Percentiles rank a stretch among this genome's conserved stretches.
These are phyloP conservation scores for Hypomesus transpacificus DNA, from an alignment of 2,113 vertebrate genomes.

Conservation along the genomic window DNA sequence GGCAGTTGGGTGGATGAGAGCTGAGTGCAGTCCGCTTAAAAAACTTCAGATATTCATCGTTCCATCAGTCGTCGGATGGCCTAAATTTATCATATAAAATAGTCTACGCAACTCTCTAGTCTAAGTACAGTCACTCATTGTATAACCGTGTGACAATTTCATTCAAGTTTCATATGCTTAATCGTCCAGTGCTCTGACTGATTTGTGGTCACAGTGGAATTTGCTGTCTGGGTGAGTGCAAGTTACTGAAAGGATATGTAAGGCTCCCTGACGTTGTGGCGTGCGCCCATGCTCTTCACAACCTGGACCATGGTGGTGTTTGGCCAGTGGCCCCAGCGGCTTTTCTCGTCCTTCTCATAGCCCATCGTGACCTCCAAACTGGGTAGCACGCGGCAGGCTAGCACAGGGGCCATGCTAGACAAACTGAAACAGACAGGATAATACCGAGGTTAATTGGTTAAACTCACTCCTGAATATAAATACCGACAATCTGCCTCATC, in stretches of 20 bases:
- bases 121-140: no score
- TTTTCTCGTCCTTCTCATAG: slow-evolving; percentile 64
- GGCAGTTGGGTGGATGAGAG: neutral
- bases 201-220: no score
- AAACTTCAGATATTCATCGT: neutral
- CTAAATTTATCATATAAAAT: neutral
- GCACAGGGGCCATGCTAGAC: slow-evolving; percentile 66
- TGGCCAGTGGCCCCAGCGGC: slow-evolving; percentile 69
- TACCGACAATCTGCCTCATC: no score
- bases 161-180: no score
- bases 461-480: no score
- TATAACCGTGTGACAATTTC: no score
- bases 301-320: slow-evolving; percentile 67
- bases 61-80: neutral
- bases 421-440: slow-evolving; percentile 47
- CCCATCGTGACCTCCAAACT: slow-evolving; percentile 70
- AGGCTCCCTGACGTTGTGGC: slow-evolving; percentile 61
- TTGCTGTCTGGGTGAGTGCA: no score
- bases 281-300: slow-evolving; percentile 70
- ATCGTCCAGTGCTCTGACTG: no score
- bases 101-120: neutral
- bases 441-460: neutral
- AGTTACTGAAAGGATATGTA: slow-evolving; percentile 67
- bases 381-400: slow-evolving; percentile 68
- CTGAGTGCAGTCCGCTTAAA: neutral